A percentile compares a stretch with the other conserved stretches of the same genome.
phyloP scores from a whole-genome alignment of 2,888 invertebrate genomes.

The Dynastes hyllus region DNA sequence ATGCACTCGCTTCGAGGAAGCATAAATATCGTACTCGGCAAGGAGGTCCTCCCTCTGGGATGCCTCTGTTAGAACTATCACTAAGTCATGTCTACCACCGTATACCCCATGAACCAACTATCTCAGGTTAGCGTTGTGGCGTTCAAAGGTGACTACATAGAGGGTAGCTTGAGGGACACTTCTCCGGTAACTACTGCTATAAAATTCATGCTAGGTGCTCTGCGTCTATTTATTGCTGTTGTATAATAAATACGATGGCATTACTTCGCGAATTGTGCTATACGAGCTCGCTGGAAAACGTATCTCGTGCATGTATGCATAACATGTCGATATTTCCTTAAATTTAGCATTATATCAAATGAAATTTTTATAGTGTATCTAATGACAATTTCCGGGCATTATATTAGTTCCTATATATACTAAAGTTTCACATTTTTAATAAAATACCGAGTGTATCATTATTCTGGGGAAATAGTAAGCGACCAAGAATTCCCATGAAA shows the following conservation, averaged over 20 bases:
- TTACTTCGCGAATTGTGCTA: conserved; percentile 17
- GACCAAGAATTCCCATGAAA: too few relatives aligned
- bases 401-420: too few relatives aligned
- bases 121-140: neutral
- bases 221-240: conserved; percentile 34
- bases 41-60: conserved; percentile 31
- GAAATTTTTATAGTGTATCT: too few relatives aligned
- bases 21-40: conserved; percentile 37
- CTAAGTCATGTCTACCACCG: conserved; percentile 21
- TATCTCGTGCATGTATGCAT: neutral
- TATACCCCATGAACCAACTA: neutral
- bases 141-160: neutral
- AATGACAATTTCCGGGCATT: too few relatives aligned
- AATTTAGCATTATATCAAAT: neutral
- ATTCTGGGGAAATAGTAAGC: too few relatives aligned
- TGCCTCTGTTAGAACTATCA: conserved; percentile 5
- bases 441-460: too few relatives aligned
- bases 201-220: conserved; percentile 33
- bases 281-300: neutral
- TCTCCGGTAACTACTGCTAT: conserved; percentile 33
- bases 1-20: conserved; percentile 22
- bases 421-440: too few relatives aligned
- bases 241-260: conserved; percentile 33
- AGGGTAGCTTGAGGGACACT: conserved; percentile 14
- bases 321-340: conserved; percentile 1